Percentiles rank a stretch among this genome's conserved stretches.
phyloP scores from a whole-genome alignment of 2,797 vertebrate species.

The Pangasius djambal region DNA sequence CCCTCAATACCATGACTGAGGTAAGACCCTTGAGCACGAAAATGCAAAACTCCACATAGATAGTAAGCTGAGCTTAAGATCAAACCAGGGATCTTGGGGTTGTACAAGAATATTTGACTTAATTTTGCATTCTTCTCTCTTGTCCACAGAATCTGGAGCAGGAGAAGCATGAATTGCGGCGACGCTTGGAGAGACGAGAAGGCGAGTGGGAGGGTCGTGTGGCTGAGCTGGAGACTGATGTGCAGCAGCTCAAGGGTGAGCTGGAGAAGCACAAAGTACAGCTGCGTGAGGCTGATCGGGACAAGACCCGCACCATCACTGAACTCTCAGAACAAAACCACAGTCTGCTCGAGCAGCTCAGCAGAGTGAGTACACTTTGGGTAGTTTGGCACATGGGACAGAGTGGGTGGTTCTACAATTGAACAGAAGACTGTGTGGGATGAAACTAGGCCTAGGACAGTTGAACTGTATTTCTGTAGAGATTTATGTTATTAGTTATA shows the following conservation, averaged over 20 bases:
- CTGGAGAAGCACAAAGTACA: constrained; percentile 92
- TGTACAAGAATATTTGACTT: not conserved
- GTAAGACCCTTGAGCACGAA: too few species aligned
- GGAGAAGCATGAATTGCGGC: constrained; percentile 92
- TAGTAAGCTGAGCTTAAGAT: not conserved
- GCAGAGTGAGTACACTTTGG: constrained; percentile 82
- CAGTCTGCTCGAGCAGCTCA: constrained; percentile 94
- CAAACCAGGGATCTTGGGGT: not conserved
- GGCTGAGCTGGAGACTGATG: constrained; percentile 92
- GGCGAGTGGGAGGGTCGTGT: constrained; percentile 97
- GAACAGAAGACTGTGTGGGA: not conserved
- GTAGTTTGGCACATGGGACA: not conserved
- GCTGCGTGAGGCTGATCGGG: constrained; percentile 87
- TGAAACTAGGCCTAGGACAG: not conserved
- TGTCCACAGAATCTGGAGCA: constrained; percentile 90
- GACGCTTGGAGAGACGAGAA: constrained; percentile 90
- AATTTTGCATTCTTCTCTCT: constrained; percentile 14
- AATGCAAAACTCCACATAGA: not conserved
- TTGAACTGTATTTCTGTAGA: not conserved
- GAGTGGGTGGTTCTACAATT: not conserved
- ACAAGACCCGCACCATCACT: constrained; percentile 88
- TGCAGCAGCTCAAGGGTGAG: constrained; percentile 92
- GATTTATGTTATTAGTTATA: not conserved
- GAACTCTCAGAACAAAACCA: constrained; percentile 98
- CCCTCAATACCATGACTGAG: too few species aligned